Conservation (phyloP, 2,113 vertebrate species). For the Pelecanus crispus region DNA sequence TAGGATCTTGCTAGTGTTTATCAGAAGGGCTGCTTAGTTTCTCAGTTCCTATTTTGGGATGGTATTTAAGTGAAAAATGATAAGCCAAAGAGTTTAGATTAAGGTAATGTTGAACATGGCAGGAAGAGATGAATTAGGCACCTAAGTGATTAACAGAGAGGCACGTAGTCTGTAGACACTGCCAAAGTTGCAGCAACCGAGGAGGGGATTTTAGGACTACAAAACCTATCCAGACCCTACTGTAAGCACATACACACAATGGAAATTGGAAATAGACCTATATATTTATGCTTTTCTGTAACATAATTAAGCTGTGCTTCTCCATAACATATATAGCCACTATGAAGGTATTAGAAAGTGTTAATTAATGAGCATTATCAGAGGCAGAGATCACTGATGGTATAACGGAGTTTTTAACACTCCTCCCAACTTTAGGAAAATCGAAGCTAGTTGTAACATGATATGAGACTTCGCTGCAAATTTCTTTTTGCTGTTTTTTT, state of each 20-base stretch:
- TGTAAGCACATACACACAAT: not conserved
- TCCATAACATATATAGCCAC: not conserved
- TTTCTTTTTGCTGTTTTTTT: not conserved
- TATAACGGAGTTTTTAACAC: not conserved
- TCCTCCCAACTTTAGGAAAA: not conserved
- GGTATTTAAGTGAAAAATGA: not conserved
- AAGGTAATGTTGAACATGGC: not conserved
- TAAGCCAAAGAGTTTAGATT: not conserved
- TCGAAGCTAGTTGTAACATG: not conserved
- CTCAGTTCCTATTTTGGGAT: not conserved
- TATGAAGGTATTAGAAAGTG: not conserved
- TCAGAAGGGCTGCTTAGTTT: not conserved
- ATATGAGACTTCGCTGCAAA: not conserved
- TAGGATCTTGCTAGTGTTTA: not conserved
- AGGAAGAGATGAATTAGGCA: not conserved
- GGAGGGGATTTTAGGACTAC: not conserved
- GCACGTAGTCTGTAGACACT: not conserved
- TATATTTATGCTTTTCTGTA: not conserved
- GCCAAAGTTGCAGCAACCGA: not conserved
- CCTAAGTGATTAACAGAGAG: not conserved
- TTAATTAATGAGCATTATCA: not conserved
- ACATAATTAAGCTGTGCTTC: not conserved
- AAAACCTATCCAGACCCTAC: not conserved
- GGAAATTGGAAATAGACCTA: not conserved
- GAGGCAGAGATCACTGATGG: not conserved